These are phyloP conservation scores for Lordiphosa clarofinis DNA, from an alignment of 1,140 invertebrate genomes.

Conservation along the genomic window DNA sequence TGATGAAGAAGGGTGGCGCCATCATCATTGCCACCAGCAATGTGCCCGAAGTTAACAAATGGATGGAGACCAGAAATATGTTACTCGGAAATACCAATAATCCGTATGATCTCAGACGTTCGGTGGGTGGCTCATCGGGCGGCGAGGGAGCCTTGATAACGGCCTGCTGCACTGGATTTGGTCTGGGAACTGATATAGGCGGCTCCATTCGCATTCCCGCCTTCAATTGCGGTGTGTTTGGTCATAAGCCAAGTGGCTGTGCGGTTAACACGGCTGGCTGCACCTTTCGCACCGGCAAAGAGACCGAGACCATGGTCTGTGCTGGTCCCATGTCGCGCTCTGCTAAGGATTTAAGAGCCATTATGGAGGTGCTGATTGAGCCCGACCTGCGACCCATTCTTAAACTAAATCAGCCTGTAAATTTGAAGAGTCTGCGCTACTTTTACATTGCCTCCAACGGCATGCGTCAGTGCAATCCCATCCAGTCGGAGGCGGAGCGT, in stretches of 20 bases:
- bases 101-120: slow-evolving; percentile 92
- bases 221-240: slow-evolving; percentile 96
- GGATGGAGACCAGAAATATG: slow-evolving; percentile 92
- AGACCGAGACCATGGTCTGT: slow-evolving; percentile 83
- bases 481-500: slow-evolving; percentile 85
- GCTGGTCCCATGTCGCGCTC: slow-evolving; percentile 90
- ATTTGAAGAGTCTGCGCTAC: slow-evolving; percentile 86
- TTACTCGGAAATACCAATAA: slow-evolving; percentile 95
- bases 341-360: slow-evolving; percentile 86
- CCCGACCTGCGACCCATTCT: slow-evolving; percentile 58
- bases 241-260: slow-evolving; percentile 91
- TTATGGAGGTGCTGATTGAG: slow-evolving; percentile 82
- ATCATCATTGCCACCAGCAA: slow-evolving; percentile 96
- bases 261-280: slow-evolving; percentile 82
- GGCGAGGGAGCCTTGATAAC: slow-evolving; percentile 88
- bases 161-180: slow-evolving; percentile 90
- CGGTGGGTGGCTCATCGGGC: slow-evolving; percentile 91
- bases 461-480: slow-evolving; percentile 85
- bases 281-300: slow-evolving; percentile 83
- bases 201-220: slow-evolving; percentile 97
- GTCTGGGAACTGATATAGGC: slow-evolving; percentile 94
- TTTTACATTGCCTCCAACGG: slow-evolving; percentile 88
- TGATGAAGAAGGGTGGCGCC: slow-evolving; percentile 89
- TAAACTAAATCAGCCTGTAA: slow-evolving; percentile 81
- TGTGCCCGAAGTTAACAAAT: slow-evolving; percentile 90